Base-by-base conservation (phyloP, 2,888 invertebrate genomes). In the Pandemis cinnamomeana region DNA sequence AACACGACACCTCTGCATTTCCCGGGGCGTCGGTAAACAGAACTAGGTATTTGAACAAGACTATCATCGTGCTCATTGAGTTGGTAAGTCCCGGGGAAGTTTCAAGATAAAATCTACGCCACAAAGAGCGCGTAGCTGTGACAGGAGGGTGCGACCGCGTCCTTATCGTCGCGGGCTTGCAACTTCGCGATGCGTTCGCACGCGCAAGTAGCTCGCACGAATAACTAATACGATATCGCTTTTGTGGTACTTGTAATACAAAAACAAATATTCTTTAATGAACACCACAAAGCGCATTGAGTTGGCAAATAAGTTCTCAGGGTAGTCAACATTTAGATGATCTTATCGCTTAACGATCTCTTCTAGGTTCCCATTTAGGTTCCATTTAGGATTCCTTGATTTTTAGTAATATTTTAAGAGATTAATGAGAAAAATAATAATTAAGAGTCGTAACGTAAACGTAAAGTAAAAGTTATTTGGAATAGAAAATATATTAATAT, bases 51-150 rank as follows among this genome's bases (percentile, higher is more conserved):
- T 73, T 60, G 60, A 73, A 60, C 74, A 76, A 71, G 66, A 71
- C 67, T 62, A 53, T 61, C 44, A 71, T 51, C 58, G 36, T 55
- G 60, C 70, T 75, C 66, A 64, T 75, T 72, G 61, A 70, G 85
- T 86, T 86, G 84, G 84, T 84, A 85, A 87, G 85, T 85, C 85
- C 81, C 78, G 64, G 76, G 78, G 79, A 89, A 90, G 86, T 88
- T 89, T 80, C 76, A 70, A 84, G 89, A 91, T 90, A 88, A 83
- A 83, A 90, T 89, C 89, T 82, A 71, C 74, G 81, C 79, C 80
- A 86, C 86, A 87, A 86, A 85, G 86, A 84, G 82, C 81, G 79
- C 78, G 81, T 81, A 81, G 80, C 81, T 67, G 77, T 82, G 86
- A 83, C 87, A 87, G 80, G 82, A 79, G 81, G 80, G 82, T 80